Evolutionary conservation across 2,888 invertebrate species (phyloP).

Genomic region (Adelphocoris suturalis): DNA sequence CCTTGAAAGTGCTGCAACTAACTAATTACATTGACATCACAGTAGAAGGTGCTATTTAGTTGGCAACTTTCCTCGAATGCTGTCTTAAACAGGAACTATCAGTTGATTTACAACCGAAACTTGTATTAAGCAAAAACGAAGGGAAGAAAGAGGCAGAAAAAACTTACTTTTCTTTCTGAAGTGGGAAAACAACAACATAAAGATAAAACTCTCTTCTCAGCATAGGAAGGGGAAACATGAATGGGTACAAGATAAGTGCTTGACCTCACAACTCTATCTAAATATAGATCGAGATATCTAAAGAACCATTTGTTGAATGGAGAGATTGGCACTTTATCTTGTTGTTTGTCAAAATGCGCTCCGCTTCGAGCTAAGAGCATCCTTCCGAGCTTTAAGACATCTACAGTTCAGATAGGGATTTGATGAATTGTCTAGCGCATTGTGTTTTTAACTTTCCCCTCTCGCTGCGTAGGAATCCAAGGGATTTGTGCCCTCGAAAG

Average conservation of each 20-base stretch:
- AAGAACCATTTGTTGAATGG: slow-evolving; percentile 57
- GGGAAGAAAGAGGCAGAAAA: background rate
- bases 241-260: slow-evolving; percentile 50
- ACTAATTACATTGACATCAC: slow-evolving; percentile 45
- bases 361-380: background rate
- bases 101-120: slow-evolving; percentile 55
- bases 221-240: slow-evolving; percentile 16
- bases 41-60: slow-evolving; percentile 43
- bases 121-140: slow-evolving; percentile 22
- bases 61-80: slow-evolving; percentile 30
- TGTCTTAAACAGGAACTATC: slow-evolving; percentile 54
- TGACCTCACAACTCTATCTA: slow-evolving; percentile 45
- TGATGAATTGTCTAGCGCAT: slow-evolving; percentile 46
- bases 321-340: slow-evolving; percentile 58
- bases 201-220: slow-evolving; percentile 57
- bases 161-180: slow-evolving; percentile 47
- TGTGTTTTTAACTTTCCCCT: slow-evolving; percentile 29
- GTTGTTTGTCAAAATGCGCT: slow-evolving; percentile 60
- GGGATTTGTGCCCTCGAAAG: background rate
- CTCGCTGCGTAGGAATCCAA: background rate
- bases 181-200: slow-evolving; percentile 60
- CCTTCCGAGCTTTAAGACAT: slow-evolving; percentile 29
- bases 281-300: slow-evolving; percentile 54
- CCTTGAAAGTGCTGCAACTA: background rate
- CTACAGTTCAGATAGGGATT: slow-evolving; percentile 53